Evolutionary conservation across 2,888 invertebrate genomes (phyloP).

Genomic region (Pseudeuparius sepicola): DNA sequence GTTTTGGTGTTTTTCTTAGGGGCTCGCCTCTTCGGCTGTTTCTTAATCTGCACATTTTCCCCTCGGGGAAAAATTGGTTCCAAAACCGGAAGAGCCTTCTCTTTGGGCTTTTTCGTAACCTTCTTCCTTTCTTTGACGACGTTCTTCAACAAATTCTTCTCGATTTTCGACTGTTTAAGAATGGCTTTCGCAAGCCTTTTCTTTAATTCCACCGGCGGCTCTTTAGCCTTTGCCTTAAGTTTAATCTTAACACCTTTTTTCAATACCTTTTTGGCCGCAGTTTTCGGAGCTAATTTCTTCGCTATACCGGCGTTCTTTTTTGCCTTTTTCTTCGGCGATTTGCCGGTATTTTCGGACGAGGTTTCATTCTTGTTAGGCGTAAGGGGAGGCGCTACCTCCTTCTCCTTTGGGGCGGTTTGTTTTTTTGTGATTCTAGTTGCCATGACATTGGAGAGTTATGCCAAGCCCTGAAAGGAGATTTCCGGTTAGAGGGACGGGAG

Average conservation of each 20-base stretch:
- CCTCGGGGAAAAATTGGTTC: slow-evolving; percentile 33
- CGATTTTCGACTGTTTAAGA: slow-evolving; percentile 28
- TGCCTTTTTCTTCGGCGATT: slow-evolving; percentile 14
- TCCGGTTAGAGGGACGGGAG: too few species aligned
- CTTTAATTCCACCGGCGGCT: slow-evolving; percentile 25
- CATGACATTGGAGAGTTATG: slow-evolving; percentile 34
- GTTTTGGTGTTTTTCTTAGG: slow-evolving; percentile 27
- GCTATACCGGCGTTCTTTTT: slow-evolving; percentile 19
- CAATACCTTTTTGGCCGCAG: slow-evolving; percentile 22
- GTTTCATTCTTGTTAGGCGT: slow-evolving; percentile 25
- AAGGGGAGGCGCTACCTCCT: slow-evolving; percentile 29
- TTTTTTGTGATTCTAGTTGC: slow-evolving; percentile 39
- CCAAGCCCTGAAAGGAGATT: slow-evolving; percentile 1
- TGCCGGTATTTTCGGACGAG: slow-evolving; percentile 14
- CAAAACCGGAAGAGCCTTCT: slow-evolving; percentile 31
- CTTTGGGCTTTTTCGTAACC: slow-evolving; percentile 18
- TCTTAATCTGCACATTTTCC: slow-evolving; percentile 24
- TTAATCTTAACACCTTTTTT: slow-evolving; percentile 28
- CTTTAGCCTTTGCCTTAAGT: slow-evolving; percentile 31
- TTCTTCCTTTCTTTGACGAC: slow-evolving; percentile 27
- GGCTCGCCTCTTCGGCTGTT: slow-evolving; percentile 24
- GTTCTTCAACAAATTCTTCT: slow-evolving; percentile 35
- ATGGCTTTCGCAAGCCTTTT: slow-evolving; percentile 31
- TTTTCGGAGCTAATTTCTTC: slow-evolving; percentile 24
- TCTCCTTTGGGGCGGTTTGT: slow-evolving; percentile 29